Conservation (phyloP, 2,797 vertebrate species). For the Labeo calbasu region DNA sequence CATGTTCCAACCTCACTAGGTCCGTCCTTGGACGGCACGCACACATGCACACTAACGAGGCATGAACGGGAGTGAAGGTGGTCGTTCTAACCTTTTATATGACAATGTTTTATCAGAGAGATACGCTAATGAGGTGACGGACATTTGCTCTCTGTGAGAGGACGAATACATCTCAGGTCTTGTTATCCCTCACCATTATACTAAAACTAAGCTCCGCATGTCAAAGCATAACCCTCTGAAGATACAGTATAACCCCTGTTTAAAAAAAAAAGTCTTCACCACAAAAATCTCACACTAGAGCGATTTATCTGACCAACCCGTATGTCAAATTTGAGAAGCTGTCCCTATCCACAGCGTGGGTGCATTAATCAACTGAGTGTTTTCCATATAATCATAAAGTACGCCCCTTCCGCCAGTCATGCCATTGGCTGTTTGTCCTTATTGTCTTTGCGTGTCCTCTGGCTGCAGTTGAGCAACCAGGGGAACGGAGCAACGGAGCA, state of each 20-base stretch:
- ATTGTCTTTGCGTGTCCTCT: constrained; percentile 59
- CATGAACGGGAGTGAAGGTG: constrained; percentile 51
- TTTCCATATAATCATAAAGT: constrained; percentile 65
- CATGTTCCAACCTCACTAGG: constrained; percentile 31
- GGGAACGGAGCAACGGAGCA: constrained; percentile 34
- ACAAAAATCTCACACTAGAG: constrained; percentile 38
- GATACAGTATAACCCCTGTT: constrained; percentile 33
- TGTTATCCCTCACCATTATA: constrained; percentile 40
- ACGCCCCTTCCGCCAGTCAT: constrained; percentile 58
- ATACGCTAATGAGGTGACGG: constrained; percentile 53
- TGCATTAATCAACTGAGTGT: constrained; percentile 66
- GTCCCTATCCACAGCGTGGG: constrained; percentile 36
- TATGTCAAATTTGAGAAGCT: constrained; percentile 57
- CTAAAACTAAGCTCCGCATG: constrained; percentile 25
- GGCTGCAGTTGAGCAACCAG: constrained; percentile 49
- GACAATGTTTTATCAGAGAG: constrained; percentile 53
- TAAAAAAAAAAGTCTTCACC: constrained; percentile 2
- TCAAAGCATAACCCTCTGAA: constrained; percentile 35
- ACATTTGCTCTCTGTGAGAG: constrained; percentile 42
- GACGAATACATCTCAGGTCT: constrained; percentile 33
- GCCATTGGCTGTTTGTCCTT: constrained; percentile 59
- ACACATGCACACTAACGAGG: constrained; percentile 47
- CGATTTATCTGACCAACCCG: constrained; percentile 48
- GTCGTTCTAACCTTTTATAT: constrained; percentile 55
- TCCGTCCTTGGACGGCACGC: constrained; percentile 47